Evolutionary conservation across 2,888 invertebrate species (phyloP).

Genomic region (Adineta ricciae): DNA sequence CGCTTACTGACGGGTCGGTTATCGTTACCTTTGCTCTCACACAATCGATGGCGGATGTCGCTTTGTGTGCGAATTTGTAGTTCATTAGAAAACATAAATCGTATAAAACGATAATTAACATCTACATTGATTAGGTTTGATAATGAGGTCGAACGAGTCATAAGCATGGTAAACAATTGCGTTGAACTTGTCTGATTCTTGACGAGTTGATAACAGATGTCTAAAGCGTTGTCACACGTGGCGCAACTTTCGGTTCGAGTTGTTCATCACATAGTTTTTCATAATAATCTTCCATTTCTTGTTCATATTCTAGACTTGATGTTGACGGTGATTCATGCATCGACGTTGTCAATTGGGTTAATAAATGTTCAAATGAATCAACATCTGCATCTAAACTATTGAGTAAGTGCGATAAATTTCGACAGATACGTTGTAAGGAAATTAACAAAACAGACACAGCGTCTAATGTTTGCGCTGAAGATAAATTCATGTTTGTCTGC

Average conservation of each 20-base stretch:
- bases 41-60: too few species aligned
- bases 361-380: neutral
- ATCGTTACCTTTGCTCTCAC: too few species aligned
- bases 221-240: neutral
- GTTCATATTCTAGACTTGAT: neutral
- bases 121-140: too few species aligned
- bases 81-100: too few species aligned
- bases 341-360: neutral
- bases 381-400: neutral
- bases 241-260: neutral
- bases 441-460: neutral
- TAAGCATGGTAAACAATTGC: too few species aligned
- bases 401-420: neutral
- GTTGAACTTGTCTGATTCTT: too few species aligned
- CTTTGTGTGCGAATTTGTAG: too few species aligned
- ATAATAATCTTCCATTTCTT: neutral
- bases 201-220: neutral
- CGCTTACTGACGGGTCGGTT: too few species aligned
- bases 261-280: neutral
- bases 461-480: neutral
- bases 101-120: too few species aligned
- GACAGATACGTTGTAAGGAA: neutral
- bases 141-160: too few species aligned
- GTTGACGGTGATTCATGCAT: neutral
- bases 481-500: neutral